phyloP scores from a whole-genome alignment of 1,140 invertebrate species.

The Teleopsis dalmanni region DNA sequence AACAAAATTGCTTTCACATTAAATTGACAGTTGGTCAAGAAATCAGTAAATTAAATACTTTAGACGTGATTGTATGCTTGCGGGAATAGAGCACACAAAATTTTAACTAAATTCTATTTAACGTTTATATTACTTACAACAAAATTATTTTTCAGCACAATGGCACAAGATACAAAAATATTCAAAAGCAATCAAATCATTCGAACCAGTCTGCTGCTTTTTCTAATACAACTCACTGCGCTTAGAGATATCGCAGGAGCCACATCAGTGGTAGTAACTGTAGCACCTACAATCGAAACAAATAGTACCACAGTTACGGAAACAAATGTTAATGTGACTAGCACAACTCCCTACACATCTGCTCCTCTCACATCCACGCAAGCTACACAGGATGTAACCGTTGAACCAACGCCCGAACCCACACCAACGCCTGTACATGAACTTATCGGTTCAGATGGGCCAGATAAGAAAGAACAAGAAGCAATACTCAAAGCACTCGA shows the following conservation, averaged over 20 bases:
- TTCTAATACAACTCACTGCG: no score
- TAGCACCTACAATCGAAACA: neutral
- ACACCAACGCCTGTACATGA: conserved; percentile 21
- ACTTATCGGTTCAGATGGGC: conserved; percentile 38
- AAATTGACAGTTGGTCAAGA: no score
- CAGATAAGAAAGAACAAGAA: conserved; percentile 47
- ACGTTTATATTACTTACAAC: no score
- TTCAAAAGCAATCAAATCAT: no score
- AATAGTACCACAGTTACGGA: neutral
- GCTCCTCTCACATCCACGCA: neutral
- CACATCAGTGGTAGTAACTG: neutral
- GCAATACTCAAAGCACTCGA: conserved; percentile 56
- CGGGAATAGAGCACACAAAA: no score
- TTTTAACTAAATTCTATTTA: no score
- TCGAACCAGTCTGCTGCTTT: no score
- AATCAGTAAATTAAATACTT: no score
- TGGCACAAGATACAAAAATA: no score
- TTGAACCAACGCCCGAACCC: neutral
- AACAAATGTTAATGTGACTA: neutral
- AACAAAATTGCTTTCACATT: no score
- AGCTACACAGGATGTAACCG: conserved; percentile 1
- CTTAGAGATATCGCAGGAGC: neutral
- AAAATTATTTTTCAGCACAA: no score
- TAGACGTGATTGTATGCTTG: no score
- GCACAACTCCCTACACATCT: neutral